Conservation (phyloP, 2,113 vertebrate species). For the Boleophthalmus pectinirostris region DNA sequence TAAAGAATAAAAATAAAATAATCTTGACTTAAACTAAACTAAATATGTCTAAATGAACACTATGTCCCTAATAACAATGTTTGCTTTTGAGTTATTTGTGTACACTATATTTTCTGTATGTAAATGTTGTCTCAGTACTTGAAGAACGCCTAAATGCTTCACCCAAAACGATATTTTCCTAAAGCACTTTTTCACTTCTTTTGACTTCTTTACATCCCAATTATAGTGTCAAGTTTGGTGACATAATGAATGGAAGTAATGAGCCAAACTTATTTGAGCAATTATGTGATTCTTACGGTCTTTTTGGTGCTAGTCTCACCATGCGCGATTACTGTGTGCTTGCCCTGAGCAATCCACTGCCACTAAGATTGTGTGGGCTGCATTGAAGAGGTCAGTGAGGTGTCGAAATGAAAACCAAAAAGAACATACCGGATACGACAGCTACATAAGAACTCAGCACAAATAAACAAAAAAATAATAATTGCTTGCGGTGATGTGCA, state of each 20-base stretch:
- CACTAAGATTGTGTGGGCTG: conserved; percentile 43
- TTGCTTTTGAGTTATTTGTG: no score
- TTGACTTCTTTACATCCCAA: conserved; percentile 3
- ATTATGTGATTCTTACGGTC: conserved; percentile 46
- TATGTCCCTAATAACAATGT: no score
- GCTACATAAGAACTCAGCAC: conserved; percentile 14
- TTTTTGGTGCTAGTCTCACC: conserved; percentile 15
- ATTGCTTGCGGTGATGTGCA: conserved; percentile 21
- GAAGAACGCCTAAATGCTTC: background rate
- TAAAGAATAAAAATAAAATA: no score
- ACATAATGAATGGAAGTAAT: conserved; percentile 9
- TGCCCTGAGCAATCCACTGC: conserved; percentile 42
- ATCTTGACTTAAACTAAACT: no score
- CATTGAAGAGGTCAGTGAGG: conserved; percentile 23
- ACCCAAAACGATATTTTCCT: background rate
- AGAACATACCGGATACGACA: conserved; percentile 24
- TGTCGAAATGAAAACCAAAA: conserved; percentile 36
- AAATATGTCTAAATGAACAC: no score
- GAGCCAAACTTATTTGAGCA: conserved; percentile 27
- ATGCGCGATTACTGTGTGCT: conserved; percentile 27
- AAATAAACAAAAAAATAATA: background rate
- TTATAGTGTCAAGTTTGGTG: background rate
- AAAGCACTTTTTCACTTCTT: background rate
- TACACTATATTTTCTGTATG: no score
- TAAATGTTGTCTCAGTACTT: no score